Evolutionary conservation across 2,888 invertebrate species (phyloP), one percentile per base, ranked within the genome.

Genomic region (Plebejus argus): DNA sequence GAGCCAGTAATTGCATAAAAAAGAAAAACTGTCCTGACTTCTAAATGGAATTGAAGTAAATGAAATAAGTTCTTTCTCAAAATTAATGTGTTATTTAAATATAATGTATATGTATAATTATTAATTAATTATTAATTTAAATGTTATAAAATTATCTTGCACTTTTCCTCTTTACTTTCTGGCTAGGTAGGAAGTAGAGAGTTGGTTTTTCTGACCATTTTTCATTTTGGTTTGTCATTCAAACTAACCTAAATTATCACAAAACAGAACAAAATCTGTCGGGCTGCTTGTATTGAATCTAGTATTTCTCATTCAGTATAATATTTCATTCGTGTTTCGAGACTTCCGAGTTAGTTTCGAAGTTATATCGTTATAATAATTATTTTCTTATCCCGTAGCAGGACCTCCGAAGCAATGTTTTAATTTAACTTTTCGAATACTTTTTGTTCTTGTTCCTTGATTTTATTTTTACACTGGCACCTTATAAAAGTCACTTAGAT

Each of bases 401-500:
- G 35, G n/a, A 53, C 18, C 53, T 53, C 1, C 4, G 45, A 45
- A 39, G 35, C 33, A 39, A 71, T 71, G 35, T 35, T 39, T 71
- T 8, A 61, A 23, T 61, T 61, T 61, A 61, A 23, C 23, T 61
- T 61, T 12, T 3, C 23, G 3, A 61, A 23, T 71, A 71, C 35
- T 35, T 71, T 39, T n/a, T 39, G 35, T 71, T 39, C 10, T 71
- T 71, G 71, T n/a, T n/a, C 20, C 39, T 35, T 39, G 71, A 71
- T 39, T n/a, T 72, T 72, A 45, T 10, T 20, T 10, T 72, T 72
- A 72, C 15, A 20, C 20, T 20, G 72, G 45, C 39, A 5, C 20
- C 5, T 72, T 45, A 45, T 15, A 20, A 28, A 20, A 39, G 72
- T 45, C 39, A 12, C 23, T 61, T 61, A 58, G 20, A 20, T 70